Evolutionary conservation across 1,140 invertebrate genomes (phyloP), one percentile per base, ranked within the genome.

Genomic region (Aphaenogaster floridana): DNA sequence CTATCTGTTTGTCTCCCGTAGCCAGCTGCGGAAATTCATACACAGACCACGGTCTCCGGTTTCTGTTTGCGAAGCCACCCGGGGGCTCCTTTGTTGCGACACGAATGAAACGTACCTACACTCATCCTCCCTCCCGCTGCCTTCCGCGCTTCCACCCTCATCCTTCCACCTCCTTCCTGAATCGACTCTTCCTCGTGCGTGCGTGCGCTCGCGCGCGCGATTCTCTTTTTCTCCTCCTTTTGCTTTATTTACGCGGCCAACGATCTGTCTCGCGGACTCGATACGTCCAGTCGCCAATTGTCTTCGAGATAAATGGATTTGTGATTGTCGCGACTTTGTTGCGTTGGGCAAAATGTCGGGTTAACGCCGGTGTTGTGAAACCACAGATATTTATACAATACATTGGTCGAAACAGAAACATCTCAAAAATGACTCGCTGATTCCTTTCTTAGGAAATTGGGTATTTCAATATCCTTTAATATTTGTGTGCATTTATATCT

Each of bases 21-120:
- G 77, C 90, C 90, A 91, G 90, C 90, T 91, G 90, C 90, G 90
- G 90, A 91, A 91, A 91, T 91, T 91, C 90, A 91, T 91, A 91
- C 87, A 91, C 90, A 91, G 90, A 89, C 90, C 89, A 91, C 90
- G 89, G 89, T 91, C 90, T 91, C 90, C 90, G 90, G 90, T 91
- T 87, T 91, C 90, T 91, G 90, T 91, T 91, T 91, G 90, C 90
- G 89, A 87, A 91, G 89, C 90, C 89, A 91, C 89, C 90, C 90
- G 87, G 89, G 87, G 90, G 84, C 89, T 81, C 87, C 89, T 91
- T 91, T 91, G 90, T 91, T 91, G 83, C 89, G 79, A 91, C 90
- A 90, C 83, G 90, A 91, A 91, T 91, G 89, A 90, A 91, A 89
- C 89, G 87, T 91, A 91, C 89, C 83, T 90, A 91, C 78, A 84